These are phyloP conservation scores for Nothocercus julius DNA, from an alignment of 2,113 vertebrate species.

Conservation along the genomic window DNA sequence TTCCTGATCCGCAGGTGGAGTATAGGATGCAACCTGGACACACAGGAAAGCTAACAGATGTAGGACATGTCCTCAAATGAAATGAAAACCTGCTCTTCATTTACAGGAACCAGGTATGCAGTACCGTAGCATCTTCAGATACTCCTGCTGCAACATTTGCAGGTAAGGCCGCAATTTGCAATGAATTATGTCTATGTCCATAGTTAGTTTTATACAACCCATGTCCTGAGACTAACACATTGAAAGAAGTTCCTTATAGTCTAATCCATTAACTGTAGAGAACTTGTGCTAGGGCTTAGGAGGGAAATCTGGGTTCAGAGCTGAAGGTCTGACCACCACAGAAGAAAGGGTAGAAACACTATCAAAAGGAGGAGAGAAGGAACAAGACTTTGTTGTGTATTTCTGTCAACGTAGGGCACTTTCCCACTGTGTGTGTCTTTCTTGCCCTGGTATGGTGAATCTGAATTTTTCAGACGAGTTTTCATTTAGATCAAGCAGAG, in stretches of 20 bases:
- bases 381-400: neutral
- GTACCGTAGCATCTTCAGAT: neutral
- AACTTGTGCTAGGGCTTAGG: neutral
- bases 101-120: rapidly evolving
- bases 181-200: neutral
- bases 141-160: neutral
- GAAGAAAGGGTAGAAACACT: neutral
- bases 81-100: neutral
- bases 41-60: neutral
- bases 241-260: neutral
- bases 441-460: neutral
- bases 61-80: neutral
- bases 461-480: neutral
- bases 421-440: neutral
- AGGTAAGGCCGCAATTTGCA: neutral
- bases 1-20: too few species aligned
- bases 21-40: rapidly evolving
- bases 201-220: neutral
- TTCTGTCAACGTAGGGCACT: neutral
- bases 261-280: neutral
- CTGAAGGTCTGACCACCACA: rapidly evolving
- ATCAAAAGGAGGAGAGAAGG: neutral
- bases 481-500: neutral
- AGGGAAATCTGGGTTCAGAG: neutral
- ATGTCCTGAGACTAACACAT: neutral